phyloP scores from a whole-genome alignment of 2,888 invertebrate species.

The Pandemis cinnamomeana region DNA sequence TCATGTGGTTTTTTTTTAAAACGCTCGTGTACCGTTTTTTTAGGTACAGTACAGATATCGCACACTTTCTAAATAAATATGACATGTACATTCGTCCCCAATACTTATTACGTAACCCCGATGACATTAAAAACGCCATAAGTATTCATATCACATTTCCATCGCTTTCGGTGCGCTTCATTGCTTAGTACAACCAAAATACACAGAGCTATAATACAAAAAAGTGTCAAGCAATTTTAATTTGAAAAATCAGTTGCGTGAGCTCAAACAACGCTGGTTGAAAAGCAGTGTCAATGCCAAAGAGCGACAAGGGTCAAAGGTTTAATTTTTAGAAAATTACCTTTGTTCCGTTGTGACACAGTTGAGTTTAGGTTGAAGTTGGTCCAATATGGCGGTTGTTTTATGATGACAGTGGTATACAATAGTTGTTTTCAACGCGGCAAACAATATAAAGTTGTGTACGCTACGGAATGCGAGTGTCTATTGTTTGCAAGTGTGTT shows the following conservation, averaged over 20 bases:
- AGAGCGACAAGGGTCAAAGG: constrained; percentile 37
- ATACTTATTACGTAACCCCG: constrained; percentile 23
- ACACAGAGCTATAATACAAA: constrained; percentile 24
- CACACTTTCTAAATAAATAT: constrained; percentile 31
- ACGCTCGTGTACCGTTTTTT: too few relatives aligned
- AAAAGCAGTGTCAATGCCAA: constrained; percentile 36
- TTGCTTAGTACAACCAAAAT: constrained; percentile 48
- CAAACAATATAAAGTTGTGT: constrained; percentile 58
- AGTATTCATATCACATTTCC: constrained; percentile 50
- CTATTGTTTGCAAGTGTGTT: constrained; percentile 61
- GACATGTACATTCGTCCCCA: constrained; percentile 9
- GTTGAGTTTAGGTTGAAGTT: constrained; percentile 59
- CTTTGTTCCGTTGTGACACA: constrained; percentile 48
- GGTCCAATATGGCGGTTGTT: constrained; percentile 53
- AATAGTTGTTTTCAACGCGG: constrained; percentile 64
- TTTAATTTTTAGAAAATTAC: constrained; percentile 46
- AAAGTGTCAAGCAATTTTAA: background rate
- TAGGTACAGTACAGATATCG: background rate
- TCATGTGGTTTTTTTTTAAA: too few relatives aligned
- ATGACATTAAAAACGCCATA: constrained; percentile 41
- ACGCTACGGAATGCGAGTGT: constrained; percentile 64
- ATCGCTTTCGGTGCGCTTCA: constrained; percentile 49
- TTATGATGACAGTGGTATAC: constrained; percentile 48
- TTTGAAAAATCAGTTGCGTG: constrained; percentile 13
- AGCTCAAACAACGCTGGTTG: constrained; percentile 45